A percentile compares a stretch with the other conserved stretches of the same genome.
phyloP scores from a whole-genome alignment of 2,797 vertebrate species.

The Cossypha heuglini region DNA sequence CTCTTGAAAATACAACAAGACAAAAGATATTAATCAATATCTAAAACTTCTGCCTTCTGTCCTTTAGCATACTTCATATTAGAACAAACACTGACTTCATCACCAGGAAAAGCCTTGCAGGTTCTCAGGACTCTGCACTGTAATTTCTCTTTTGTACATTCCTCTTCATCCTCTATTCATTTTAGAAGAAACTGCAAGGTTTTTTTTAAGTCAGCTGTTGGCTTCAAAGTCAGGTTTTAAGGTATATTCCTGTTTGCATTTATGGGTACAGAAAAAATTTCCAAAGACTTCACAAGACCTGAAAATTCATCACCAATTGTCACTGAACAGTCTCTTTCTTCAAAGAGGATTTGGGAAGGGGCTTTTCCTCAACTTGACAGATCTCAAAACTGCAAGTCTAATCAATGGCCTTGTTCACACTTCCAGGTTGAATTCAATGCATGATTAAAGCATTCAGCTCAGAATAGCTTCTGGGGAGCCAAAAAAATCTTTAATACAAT shows the following conservation, averaged over 20 bases:
- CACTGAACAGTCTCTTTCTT: background rate
- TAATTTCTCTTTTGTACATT: background rate
- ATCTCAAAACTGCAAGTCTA: background rate
- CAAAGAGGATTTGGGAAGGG: background rate
- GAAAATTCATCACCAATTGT: background rate
- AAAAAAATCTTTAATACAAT: background rate
- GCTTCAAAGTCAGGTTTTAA: background rate
- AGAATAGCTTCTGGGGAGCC: background rate
- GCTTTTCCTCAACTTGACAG: background rate
- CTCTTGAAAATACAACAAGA: constrained; percentile 18
- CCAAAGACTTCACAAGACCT: background rate
- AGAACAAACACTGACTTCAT: constrained; percentile 5
- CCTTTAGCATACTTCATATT: background rate
- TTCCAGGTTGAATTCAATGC: background rate
- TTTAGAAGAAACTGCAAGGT: background rate
- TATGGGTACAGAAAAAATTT: background rate
- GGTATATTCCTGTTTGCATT: background rate
- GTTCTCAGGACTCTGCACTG: background rate
- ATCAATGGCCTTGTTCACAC: background rate
- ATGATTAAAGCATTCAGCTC: background rate
- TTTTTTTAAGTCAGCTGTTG: background rate
- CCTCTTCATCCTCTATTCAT: background rate
- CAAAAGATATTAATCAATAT: constrained; percentile 1
- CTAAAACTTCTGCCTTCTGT: constrained; percentile 7
- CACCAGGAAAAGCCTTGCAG: background rate